Evolutionary conservation across 2,888 invertebrate genomes (phyloP), one percentile per base, ranked within the genome.

Genomic region (Pimpla rufipes): DNA sequence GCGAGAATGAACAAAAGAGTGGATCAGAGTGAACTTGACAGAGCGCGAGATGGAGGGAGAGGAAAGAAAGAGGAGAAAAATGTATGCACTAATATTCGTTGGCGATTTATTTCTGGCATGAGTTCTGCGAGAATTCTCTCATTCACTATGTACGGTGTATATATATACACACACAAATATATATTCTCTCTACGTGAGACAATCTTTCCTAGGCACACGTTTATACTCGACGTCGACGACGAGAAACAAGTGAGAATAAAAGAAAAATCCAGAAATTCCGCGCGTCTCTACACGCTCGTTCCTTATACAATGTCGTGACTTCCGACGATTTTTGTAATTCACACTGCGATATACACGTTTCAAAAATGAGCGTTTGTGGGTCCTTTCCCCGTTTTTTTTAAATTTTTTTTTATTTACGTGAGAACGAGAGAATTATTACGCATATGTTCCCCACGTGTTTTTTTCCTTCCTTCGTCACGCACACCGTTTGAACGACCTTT

Each of bases 191-290:
- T 52, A 71, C 76, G 52, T 80, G 62, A 71, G 83, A 80, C 83
- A 80, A 80, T 83, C 83, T 80, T 79, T 74, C n/a, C 29, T 73
- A 80, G 68, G 45, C 76, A 80, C 73, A 73, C 62, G 47, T 83
- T 71, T 73, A 80, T 66, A 83, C 68, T 82, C 57, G 62, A 37
- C 18, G 42, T 66, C 11, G 59, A 59, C 37, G 66, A 83, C 79
- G 52, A n/a, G n/a, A 13, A 52, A 52, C 18, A 13, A 70, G 37
- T 18, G 29, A 66, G n/a, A n/a, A 66, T 29, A 29, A 67, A 23
- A 47, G 29, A 50, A 35, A 68, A 42, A 35, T 29, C 10, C 16
- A 76, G 16, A 52, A n/a, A 76, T 67, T 55, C 52, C 42, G 62
- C 67, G 75, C 79, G 50, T 66, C 18, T 75, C 23, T 79, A 79